Percentiles rank a stretch among this genome's conserved stretches.
These are phyloP conservation scores for Pegoplata infirma DNA, from an alignment of 2,888 invertebrate species.

Conservation along the genomic window DNA sequence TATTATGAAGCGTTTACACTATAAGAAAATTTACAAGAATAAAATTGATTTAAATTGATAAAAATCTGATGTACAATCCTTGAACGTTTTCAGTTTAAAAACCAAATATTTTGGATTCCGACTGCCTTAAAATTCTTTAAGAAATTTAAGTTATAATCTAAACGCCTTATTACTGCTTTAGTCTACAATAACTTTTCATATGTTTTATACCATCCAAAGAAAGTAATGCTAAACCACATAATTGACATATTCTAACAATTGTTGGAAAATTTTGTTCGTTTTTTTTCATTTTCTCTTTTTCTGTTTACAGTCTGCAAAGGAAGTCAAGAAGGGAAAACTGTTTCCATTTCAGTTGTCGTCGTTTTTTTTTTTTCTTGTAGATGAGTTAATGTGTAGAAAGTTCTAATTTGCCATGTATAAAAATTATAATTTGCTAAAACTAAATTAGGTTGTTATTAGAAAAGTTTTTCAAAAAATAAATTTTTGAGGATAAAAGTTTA, in stretches of 20 bases:
- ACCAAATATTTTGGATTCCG: no score
- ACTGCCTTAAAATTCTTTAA: no score
- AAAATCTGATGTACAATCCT: no score
- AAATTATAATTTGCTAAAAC: slow-evolving; percentile 57
- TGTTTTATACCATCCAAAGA: background rate
- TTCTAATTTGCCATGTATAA: slow-evolving; percentile 51
- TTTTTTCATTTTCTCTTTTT: slow-evolving; percentile 15
- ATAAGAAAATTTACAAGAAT: background rate
- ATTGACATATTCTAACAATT: slow-evolving; percentile 60
- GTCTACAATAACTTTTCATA: background rate
- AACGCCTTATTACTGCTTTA: background rate
- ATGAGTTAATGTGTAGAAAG: slow-evolving; percentile 53
- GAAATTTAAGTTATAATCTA: background rate
- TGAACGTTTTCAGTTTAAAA: no score
- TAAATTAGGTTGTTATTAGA: slow-evolving; percentile 59
- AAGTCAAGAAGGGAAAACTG: slow-evolving; percentile 11
- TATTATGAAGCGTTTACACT: background rate
- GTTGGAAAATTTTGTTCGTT: slow-evolving; percentile 45
- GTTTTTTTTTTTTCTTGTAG: background rate
- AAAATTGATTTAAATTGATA: no score
- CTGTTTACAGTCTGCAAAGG: background rate
- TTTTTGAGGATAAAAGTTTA: slow-evolving; percentile 7
- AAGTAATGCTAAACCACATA: slow-evolving; percentile 44
- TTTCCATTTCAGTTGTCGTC: background rate
- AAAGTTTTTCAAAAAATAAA: slow-evolving; percentile 28